phyloP scores from a whole-genome alignment of 2,888 invertebrate species.

The Bedellia somnulentella region DNA sequence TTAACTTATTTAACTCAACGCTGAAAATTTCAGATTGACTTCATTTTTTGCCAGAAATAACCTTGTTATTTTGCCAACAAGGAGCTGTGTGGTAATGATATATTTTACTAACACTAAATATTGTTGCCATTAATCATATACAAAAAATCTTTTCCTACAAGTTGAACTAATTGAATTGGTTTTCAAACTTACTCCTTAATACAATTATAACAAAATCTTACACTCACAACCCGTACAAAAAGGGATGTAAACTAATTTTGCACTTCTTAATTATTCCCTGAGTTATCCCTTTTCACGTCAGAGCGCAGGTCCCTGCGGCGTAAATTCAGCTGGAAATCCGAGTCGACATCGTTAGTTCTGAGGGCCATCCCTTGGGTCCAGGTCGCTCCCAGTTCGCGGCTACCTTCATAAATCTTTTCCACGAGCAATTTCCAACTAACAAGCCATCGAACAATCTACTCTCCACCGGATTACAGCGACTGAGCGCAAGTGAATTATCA shows the following conservation, averaged over 20 bases:
- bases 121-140: too few relatives aligned
- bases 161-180: too few relatives aligned
- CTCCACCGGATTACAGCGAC: constrained; percentile 10
- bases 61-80: too few relatives aligned
- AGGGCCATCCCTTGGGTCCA: constrained; percentile 11
- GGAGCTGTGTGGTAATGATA: too few relatives aligned
- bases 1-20: constrained; percentile 35
- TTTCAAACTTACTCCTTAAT: too few relatives aligned
- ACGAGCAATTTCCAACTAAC: constrained; percentile 48
- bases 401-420: constrained; percentile 56
- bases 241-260: constrained; percentile 36
- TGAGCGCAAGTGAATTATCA: constrained; percentile 33
- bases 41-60: too few relatives aligned
- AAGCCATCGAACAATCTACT: constrained; percentile 24
- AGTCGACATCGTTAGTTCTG: neutral
- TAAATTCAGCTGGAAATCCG: neutral
- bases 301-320: neutral
- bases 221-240: too few relatives aligned
- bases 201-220: too few relatives aligned
- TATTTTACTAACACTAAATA: too few relatives aligned
- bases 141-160: too few relatives aligned
- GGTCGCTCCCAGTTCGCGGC: constrained; percentile 34
- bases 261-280: constrained; percentile 19
- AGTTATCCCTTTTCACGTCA: neutral
- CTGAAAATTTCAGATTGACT: constrained; percentile 7